Evolutionary conservation across 2,888 invertebrate genomes (phyloP), one percentile per base, ranked within the genome.

Genomic region (Hecatera dysodea): DNA sequence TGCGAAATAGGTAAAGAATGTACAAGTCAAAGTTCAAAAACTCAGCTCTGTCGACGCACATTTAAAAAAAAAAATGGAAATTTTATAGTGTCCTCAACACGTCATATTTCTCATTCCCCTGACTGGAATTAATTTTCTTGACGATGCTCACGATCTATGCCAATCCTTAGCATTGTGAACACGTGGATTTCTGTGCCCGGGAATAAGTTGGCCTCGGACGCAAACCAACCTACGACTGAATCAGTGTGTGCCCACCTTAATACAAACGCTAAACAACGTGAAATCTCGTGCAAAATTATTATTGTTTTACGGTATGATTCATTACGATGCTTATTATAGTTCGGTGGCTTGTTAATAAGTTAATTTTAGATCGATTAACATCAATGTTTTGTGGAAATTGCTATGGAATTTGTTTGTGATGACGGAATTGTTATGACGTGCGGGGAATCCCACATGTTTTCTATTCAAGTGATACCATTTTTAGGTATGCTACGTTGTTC

Each of bases 321-420:
- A 80, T 72, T 67, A 24, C 39, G n/a, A 46, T 57, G 52, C 29
- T 61, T 57, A 55, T 50, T 60, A 55, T 46, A 80, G 42, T 70
- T 69, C 55, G 42, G 48, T 46, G 11, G 57, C 75, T 59, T 53
- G 64, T 70, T 52, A 78, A 74, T 67, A 70, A 39, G 62, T 55
- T 81, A 80, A 75, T 79, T 73, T 76, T 76, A 68, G 68, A 74
- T 66, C 44, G 57, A 68, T 80, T 68, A 68, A n/a, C 74, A 63
- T 67, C 59, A 69, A 67, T 42, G 61, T 48, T 81, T 78, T 67
- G 42, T 46, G 50, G 65, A 63, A 68, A 59, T 63, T 64, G 36
- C 65, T 61, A 29, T 64, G 44, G 76, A 67, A 65, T 67, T 57
- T 24, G 44, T 24, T 44, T 27, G 56, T 44, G 62, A 52, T 67